These are phyloP conservation scores for Campylorhamphus procurvoides DNA, from an alignment of 2,113 vertebrate species.

Conservation along the genomic window DNA sequence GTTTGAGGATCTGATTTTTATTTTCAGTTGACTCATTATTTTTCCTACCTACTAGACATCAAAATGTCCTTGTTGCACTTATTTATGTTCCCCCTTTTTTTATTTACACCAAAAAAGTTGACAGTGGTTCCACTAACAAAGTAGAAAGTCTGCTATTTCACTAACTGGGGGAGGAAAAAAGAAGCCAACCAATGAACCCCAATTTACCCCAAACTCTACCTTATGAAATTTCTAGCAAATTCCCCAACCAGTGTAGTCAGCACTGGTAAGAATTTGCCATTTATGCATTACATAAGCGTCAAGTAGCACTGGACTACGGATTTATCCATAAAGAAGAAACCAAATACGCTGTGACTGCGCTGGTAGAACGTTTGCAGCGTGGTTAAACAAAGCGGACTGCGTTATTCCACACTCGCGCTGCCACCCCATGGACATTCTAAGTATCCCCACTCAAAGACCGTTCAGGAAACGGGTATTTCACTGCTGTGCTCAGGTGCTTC, in stretches of 20 bases:
- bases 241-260: neutral
- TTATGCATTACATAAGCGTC: neutral
- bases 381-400: neutral
- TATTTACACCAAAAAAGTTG: neutral
- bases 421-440: neutral
- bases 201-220: neutral
- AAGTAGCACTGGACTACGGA: neutral
- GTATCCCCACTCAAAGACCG: neutral
- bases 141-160: neutral
- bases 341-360: accelerated
- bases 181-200: accelerated
- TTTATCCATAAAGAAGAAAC: neutral
- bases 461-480: accelerated
- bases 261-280: neutral
- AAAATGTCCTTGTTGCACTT: neutral
- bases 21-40: no score
- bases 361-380: accelerated
- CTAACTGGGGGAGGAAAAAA: neutral
- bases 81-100: neutral
- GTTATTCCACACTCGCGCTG: neutral
- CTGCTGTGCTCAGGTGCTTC: neutral
- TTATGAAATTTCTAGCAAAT: neutral
- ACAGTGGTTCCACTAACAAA: neutral
- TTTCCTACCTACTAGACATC: neutral
- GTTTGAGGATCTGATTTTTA: neutral